These are phyloP conservation scores for Eilema griseolum DNA, from an alignment of 2,888 invertebrate genomes.

Conservation along the genomic window DNA sequence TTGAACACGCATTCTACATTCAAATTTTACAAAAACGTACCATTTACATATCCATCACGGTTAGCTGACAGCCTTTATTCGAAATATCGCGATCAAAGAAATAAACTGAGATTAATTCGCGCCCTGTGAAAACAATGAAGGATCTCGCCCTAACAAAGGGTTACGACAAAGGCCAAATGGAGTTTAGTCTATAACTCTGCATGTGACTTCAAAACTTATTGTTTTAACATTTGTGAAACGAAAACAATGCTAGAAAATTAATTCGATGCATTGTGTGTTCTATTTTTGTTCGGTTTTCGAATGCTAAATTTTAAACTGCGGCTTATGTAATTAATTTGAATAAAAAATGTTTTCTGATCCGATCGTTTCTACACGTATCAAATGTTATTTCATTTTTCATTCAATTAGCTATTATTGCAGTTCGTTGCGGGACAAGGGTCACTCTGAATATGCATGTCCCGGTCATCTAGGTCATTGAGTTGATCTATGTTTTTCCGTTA, in stretches of 20 bases:
- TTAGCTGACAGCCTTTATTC: conserved; percentile 79
- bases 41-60: conserved; percentile 77
- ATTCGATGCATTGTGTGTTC: conserved; percentile 65
- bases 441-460: too few relatives aligned
- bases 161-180: conserved; percentile 72
- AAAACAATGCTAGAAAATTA: conserved; percentile 77
- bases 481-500: too few relatives aligned
- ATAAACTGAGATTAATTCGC: conserved; percentile 84
- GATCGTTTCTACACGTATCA: not conserved
- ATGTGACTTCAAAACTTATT: conserved; percentile 81
- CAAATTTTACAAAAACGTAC: conserved; percentile 58
- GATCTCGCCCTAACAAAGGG: conserved; percentile 72
- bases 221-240: conserved; percentile 77
- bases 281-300: conserved; percentile 43
- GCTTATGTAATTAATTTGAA: conserved; percentile 9
- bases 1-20: conserved; percentile 45
- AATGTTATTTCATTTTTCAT: not conserved
- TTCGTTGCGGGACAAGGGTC: too few relatives aligned
- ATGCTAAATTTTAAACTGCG: conserved; percentile 23
- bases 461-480: too few relatives aligned
- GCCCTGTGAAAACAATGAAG: conserved; percentile 78
- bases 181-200: conserved; percentile 84
- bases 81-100: conserved; percentile 81
- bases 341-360: not conserved
- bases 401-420: too few relatives aligned